Evolutionary conservation across 2,888 invertebrate genomes (phyloP).

Genomic region (Tachina lurida): DNA sequence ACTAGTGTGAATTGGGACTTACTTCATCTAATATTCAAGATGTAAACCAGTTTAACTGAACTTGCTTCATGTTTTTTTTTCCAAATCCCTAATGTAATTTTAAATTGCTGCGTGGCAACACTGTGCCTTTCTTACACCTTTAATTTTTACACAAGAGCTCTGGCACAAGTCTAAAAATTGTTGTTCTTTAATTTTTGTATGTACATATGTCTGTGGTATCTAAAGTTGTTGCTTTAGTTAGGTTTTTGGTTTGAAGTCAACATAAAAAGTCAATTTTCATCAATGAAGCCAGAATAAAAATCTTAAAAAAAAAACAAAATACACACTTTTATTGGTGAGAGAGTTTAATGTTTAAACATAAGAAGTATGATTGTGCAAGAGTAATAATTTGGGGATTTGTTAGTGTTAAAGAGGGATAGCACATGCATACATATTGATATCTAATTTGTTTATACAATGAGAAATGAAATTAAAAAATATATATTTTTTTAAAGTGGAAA

Average conservation of each 20-base stretch:
- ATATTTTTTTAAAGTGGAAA: slow-evolving; percentile 37
- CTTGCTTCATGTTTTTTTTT: too few relatives aligned
- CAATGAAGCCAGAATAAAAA: slow-evolving; percentile 75
- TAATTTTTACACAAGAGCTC: slow-evolving; percentile 31
- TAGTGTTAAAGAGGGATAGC: slow-evolving; percentile 32
- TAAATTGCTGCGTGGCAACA: background rate
- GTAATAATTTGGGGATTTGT: slow-evolving; percentile 4
- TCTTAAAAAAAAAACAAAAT: slow-evolving; percentile 28
- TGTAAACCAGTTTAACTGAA: too few relatives aligned
- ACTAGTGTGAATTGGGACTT: too few relatives aligned
- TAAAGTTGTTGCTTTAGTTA: slow-evolving; percentile 33
- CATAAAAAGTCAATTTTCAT: slow-evolving; percentile 80
- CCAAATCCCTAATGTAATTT: too few relatives aligned
- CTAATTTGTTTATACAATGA: slow-evolving; percentile 11
- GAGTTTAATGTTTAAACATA: slow-evolving; percentile 1
- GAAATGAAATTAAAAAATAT: background rate
- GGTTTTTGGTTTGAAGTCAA: slow-evolving; percentile 68
- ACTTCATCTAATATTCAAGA: too few relatives aligned
- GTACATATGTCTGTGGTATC: slow-evolving; percentile 25
- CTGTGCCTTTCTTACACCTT: slow-evolving; percentile 10
- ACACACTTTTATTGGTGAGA: slow-evolving; percentile 49
- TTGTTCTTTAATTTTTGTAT: slow-evolving; percentile 49
- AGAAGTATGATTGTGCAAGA: background rate
- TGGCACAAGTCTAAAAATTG: slow-evolving; percentile 43
- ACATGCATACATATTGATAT: background rate